Evolutionary conservation across 2,113 vertebrate genomes (phyloP).

Genomic region (Cyprinus carpio): DNA sequence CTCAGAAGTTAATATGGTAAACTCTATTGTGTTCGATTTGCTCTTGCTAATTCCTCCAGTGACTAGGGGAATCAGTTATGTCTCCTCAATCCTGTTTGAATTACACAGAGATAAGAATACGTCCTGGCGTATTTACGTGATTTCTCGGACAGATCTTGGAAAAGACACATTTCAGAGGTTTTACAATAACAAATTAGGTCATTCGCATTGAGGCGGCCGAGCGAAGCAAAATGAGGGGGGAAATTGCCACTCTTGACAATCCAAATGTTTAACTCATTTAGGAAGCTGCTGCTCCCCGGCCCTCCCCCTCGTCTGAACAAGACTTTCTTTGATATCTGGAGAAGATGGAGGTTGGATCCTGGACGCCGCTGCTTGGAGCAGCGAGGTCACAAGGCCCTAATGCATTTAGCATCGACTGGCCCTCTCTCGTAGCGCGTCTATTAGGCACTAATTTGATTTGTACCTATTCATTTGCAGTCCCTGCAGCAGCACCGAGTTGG

Average conservation of each 20-base stretch:
- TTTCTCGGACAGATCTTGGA: slow-evolving; percentile 55
- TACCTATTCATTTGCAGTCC: slow-evolving; percentile 97
- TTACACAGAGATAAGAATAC: slow-evolving; percentile 40
- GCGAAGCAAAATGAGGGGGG: slow-evolving; percentile 52
- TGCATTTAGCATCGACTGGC: slow-evolving; percentile 95
- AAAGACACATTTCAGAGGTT: slow-evolving; percentile 56
- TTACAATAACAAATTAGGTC: slow-evolving; percentile 62
- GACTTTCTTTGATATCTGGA: slow-evolving; percentile 82
- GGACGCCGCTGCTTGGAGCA: slow-evolving; percentile 85
- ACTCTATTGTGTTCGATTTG: slow-evolving; percentile 51
- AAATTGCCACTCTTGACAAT: slow-evolving; percentile 71
- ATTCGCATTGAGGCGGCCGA: slow-evolving; percentile 45
- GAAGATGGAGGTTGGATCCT: slow-evolving; percentile 82
- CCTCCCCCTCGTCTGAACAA: slow-evolving; percentile 75
- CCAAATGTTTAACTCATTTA: slow-evolving; percentile 84
- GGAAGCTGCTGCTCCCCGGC: slow-evolving; percentile 75
- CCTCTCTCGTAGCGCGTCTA: slow-evolving; percentile 89
- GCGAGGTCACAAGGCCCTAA: slow-evolving; percentile 92
- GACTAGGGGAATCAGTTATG: slow-evolving; percentile 30
- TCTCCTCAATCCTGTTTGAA: background rate
- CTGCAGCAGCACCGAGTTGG: slow-evolving; percentile 93
- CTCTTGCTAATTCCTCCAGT: slow-evolving; percentile 38
- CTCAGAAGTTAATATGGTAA: slow-evolving; percentile 33
- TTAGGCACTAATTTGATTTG: slow-evolving; percentile 95
- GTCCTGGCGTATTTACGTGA: slow-evolving; percentile 49